phyloP scores from a whole-genome alignment of 1,140 invertebrate genomes.

The Zaprionus inermis region DNA sequence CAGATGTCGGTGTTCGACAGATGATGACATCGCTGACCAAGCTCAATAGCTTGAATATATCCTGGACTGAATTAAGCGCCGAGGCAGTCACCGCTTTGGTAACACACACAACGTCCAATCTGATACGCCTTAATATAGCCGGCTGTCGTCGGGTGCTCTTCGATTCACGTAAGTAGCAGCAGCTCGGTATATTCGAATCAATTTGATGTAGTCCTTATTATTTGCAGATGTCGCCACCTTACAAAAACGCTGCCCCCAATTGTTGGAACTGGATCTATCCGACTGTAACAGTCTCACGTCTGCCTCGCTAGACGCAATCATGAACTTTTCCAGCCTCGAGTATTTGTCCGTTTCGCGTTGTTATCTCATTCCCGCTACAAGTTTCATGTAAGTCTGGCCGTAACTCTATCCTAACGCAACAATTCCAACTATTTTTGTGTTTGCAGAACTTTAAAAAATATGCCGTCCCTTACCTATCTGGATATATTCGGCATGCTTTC shows the following conservation, averaged over 20 bases:
- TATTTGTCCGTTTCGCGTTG: conserved; percentile 93
- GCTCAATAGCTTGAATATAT: conserved; percentile 91
- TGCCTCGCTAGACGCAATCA: conserved; percentile 86
- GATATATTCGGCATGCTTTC: conserved; percentile 92
- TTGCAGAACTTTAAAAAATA: conserved; percentile 85
- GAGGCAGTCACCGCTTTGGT: conserved; percentile 87
- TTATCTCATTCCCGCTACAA: conserved; percentile 89
- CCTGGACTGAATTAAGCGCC: conserved; percentile 90
- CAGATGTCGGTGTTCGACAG: conserved; percentile 86
- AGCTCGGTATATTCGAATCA: neutral
- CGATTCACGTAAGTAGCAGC: conserved; percentile 88
- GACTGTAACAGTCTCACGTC: conserved; percentile 91
- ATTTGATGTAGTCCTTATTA: neutral
- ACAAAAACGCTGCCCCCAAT: conserved; percentile 87
- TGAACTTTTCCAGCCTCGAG: conserved; percentile 89
- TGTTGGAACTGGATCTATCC: conserved; percentile 94
- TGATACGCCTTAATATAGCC: conserved; percentile 91
- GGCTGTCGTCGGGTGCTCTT: conserved; percentile 90
- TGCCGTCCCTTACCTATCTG: conserved; percentile 87
- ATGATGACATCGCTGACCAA: conserved; percentile 87
- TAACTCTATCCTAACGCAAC: neutral
- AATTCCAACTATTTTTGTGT: neutral
- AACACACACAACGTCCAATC: conserved; percentile 86
- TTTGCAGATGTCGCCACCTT: conserved; percentile 88
- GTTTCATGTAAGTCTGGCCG: conserved; percentile 86